Conservation (phyloP, 53 echinoderm and acorn worm species). For the Luidia sarsii region DNA sequence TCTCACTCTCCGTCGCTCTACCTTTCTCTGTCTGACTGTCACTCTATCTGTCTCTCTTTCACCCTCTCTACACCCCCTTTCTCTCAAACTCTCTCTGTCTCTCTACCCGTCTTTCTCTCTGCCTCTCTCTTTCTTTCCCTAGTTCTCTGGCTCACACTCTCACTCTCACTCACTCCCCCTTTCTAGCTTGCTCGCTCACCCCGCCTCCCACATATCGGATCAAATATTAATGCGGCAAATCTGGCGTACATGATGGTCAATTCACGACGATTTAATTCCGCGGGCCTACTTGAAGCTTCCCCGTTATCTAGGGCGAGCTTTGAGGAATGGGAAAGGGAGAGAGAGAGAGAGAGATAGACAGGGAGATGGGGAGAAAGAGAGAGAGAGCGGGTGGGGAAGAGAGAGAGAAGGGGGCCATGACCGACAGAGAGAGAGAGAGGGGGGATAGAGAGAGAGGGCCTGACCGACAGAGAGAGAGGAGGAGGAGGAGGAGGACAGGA, state of each 20-base stretch:
- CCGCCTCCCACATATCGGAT: neutral
- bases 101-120: too few species aligned
- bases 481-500: neutral
- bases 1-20: too few species aligned
- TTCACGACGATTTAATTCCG: conserved; percentile 49
- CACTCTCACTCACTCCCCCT: too few species aligned
- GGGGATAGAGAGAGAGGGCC: neutral
- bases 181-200: too few species aligned
- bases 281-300: neutral
- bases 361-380: neutral
- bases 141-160: too few species aligned
- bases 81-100: too few species aligned
- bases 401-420: neutral
- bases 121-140: too few species aligned
- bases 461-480: neutral
- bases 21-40: too few species aligned
- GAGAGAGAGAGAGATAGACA: neutral
- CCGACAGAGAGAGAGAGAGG: neutral
- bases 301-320: conserved; percentile 12
- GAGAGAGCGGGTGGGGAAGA: neutral
- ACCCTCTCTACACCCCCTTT: too few species aligned
- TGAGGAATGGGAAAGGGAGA: neutral
- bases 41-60: too few species aligned
- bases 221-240: conserved; percentile 52
- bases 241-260: conserved; percentile 37